Evolutionary conservation across 1,140 invertebrate genomes (phyloP).

Genomic region (Neocloeon triangulifer): DNA sequence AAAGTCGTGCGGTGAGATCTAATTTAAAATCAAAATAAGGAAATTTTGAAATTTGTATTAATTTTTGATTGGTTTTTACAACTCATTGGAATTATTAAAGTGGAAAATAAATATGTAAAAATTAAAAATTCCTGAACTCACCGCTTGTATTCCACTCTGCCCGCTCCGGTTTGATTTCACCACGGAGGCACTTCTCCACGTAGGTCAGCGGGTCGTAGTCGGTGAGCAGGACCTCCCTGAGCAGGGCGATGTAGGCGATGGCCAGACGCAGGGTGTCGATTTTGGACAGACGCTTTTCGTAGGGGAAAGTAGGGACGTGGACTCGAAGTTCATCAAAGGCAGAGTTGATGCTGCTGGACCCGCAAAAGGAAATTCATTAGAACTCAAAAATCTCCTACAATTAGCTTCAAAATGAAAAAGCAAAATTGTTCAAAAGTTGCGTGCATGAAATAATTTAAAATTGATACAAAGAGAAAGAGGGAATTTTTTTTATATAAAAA

Average conservation of each 20-base stretch:
- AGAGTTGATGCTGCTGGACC: conserved; percentile 89
- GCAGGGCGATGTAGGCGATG: conserved; percentile 88
- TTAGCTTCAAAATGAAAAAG: too few relatives aligned
- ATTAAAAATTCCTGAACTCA: conserved; percentile 27
- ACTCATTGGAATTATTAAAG: too few relatives aligned
- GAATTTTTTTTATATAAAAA: too few relatives aligned
- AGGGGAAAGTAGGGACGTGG: conserved; percentile 95
- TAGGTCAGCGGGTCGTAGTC: conserved; percentile 81
- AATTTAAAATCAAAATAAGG: conserved; percentile 3
- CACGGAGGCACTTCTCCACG: conserved; percentile 74
- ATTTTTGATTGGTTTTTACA: too few relatives aligned
- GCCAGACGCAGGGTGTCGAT: conserved; percentile 89
- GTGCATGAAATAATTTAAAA: too few relatives aligned
- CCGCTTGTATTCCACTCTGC: conserved; percentile 92
- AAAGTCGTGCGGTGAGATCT: conserved; percentile 91
- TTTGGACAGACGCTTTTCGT: conserved; percentile 91
- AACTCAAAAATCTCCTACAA: too few relatives aligned
- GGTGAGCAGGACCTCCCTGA: conserved; percentile 72
- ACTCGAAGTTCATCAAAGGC: conserved; percentile 88
- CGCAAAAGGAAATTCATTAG: neutral
- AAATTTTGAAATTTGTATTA: too few relatives aligned
- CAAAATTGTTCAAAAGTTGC: too few relatives aligned
- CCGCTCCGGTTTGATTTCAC: conserved; percentile 64
- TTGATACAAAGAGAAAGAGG: too few relatives aligned
- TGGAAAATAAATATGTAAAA: too few relatives aligned